Conservation (phyloP, 1,140 invertebrate genomes). For the Eriocheir sinensis region DNA sequence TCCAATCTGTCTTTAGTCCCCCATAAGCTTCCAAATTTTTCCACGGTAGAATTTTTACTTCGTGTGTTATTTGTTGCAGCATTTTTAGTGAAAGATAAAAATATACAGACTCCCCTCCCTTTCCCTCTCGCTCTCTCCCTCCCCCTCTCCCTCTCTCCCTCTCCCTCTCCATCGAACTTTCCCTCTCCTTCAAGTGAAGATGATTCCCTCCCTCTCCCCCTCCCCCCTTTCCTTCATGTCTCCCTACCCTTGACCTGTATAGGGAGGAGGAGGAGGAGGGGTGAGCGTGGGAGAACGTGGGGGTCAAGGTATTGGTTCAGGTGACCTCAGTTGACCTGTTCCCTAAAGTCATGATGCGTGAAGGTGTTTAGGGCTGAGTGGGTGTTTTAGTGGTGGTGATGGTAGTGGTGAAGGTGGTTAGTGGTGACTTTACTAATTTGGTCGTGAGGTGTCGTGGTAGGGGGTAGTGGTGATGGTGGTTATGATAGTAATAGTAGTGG, state of each 20-base stretch:
- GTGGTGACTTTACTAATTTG: too few species aligned
- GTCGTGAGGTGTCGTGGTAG: too few species aligned
- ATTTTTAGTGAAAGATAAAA: not conserved
- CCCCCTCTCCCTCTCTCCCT: not conserved
- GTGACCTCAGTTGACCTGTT: not conserved
- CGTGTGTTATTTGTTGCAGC: too few species aligned
- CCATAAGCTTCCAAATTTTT: too few species aligned
- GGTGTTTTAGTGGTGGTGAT: not conserved
- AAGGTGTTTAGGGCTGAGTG: not conserved
- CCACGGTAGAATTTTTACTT: too few species aligned
- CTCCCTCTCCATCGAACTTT: not conserved
- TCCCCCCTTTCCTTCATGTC: not conserved
- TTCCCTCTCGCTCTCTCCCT: not conserved
- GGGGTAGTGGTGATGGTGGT: too few species aligned
- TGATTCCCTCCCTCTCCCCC: not conserved
- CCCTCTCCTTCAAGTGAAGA: not conserved
- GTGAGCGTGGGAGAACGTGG: not conserved
- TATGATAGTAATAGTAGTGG: too few species aligned
- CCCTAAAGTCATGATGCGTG: not conserved
- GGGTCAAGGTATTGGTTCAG: not conserved
- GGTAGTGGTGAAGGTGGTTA: too few species aligned
- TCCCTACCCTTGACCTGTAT: not conserved
- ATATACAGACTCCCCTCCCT: not conserved
- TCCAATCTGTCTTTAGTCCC: too few species aligned
- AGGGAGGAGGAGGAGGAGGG: not conserved